Conservation (phyloP, 2,888 invertebrate species). For the Hedya salicella region DNA sequence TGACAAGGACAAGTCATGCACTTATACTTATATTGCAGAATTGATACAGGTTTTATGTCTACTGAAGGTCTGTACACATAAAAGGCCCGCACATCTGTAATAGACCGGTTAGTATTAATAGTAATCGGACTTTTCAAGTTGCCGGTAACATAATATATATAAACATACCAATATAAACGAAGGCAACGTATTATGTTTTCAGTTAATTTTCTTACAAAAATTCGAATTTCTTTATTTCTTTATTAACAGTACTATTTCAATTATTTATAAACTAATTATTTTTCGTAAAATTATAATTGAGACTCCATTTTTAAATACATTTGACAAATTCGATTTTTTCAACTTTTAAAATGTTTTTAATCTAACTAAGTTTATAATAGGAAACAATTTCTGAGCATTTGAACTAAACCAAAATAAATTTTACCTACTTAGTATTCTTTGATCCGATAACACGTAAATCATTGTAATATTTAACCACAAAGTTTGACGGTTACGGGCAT, state of each 20-base stretch:
- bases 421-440: slow-evolving; percentile 6
- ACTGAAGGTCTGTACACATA: no score
- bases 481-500: slow-evolving; percentile 15
- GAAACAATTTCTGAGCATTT: slow-evolving; percentile 68
- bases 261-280: neutral
- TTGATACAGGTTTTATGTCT: no score
- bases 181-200: slow-evolving; percentile 29
- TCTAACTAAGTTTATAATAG: slow-evolving; percentile 57
- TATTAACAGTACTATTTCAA: neutral
- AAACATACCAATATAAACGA: no score
- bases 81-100: no score
- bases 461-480: neutral
- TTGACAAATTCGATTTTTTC: neutral
- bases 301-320: neutral
- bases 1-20: no score
- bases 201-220: neutral
- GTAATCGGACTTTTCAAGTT: no score
- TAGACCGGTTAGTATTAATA: no score
- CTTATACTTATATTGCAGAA: no score
- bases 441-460: slow-evolving; percentile 2
- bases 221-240: neutral
- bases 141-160: no score
- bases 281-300: neutral
- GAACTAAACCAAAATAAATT: slow-evolving; percentile 52
- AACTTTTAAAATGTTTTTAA: slow-evolving; percentile 37